Base-by-base conservation (phyloP, 2,888 invertebrate species). In the Phoenoteleia sp. region DNA sequence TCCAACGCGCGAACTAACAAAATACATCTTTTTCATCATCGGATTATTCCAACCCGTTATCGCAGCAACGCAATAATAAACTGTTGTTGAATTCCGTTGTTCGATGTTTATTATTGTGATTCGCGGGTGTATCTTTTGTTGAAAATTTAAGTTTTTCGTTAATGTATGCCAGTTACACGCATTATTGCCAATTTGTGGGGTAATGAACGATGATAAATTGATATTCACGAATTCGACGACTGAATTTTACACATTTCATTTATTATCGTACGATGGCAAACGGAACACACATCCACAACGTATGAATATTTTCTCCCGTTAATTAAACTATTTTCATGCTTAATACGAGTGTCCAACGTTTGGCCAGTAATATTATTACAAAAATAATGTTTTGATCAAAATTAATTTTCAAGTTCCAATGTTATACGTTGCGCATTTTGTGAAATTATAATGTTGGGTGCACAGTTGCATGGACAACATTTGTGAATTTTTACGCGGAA, bases 131-230 rank as follows among this genome's bases (percentile, higher is more conserved):
- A 79, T 54, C 79, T 69, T 79, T 79, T 79, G 69, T 79, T 62
- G 45, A 25, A 64, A 54, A 79, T 79, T 49, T 33, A 77, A 74
- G 56, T 74, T 81, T 81, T 81, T 67, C 80, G 52, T 74, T 74
- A 74, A 79, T 80, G 60, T 75, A 74, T 74, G 81, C 74, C 74
- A 81, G 74, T 54, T 81, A 62, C 74, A 69, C 54, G 56, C 76
- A 75, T 76, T 76, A 82, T 82, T 77, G 71, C 71, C 49, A 82
- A 71, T 82, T 82, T 82, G 76, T 60, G 58, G 56, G 71, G 52
- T 64, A 82, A 82, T 76, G 82, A 71, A 82, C 64, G 66, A 45
- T 66, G 75, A 76, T 81, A 76, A 76, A 81, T 81, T 60, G 76
- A 81, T 81, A 81, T 62, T 54, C 75, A 49, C 69, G 67, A 75